Conservation (phyloP, 2,888 invertebrate genomes). For the Timema cristinae region DNA sequence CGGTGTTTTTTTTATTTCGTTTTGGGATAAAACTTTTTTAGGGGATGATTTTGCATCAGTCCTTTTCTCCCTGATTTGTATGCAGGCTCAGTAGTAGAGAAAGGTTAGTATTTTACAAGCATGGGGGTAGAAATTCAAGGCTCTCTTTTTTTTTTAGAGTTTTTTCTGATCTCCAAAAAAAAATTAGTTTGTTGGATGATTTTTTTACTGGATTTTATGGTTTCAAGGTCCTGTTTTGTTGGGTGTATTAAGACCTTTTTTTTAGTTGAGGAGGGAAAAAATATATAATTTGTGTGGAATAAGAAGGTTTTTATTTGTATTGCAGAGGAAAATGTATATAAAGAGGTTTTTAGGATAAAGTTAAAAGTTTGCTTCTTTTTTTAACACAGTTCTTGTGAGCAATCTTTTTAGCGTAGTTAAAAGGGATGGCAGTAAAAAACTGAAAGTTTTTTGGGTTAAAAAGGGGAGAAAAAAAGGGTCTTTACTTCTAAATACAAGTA, state of each 20-base stretch:
- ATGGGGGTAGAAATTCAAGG: neutral
- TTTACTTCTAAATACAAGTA: no score
- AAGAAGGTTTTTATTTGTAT: constrained; percentile 11
- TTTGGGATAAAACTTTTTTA: neutral
- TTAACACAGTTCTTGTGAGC: no score
- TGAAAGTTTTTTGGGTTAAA: no score
- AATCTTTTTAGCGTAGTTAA: no score
- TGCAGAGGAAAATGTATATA: constrained; percentile 9
- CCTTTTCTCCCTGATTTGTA: constrained; percentile 22
- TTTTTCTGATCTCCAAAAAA: constrained; percentile 22
- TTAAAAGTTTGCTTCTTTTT: no score
- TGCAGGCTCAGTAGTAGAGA: constrained; percentile 14
- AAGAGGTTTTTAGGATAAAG: no score
- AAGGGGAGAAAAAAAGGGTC: no score
- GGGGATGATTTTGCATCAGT: constrained; percentile 28
- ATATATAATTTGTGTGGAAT: neutral
- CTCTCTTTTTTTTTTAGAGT: neutral
- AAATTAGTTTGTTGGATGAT: constrained; percentile 1
- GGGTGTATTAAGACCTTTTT: neutral
- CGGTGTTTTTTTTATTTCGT: neutral
- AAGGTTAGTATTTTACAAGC: constrained; percentile 6
- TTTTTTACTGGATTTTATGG: constrained; percentile 18
- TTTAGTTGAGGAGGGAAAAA: neutral
- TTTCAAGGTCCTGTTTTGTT: constrained; percentile 28
- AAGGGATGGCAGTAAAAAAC: no score